Conservation (phyloP, 2,888 invertebrate genomes). For the Stomorhina lunata region DNA sequence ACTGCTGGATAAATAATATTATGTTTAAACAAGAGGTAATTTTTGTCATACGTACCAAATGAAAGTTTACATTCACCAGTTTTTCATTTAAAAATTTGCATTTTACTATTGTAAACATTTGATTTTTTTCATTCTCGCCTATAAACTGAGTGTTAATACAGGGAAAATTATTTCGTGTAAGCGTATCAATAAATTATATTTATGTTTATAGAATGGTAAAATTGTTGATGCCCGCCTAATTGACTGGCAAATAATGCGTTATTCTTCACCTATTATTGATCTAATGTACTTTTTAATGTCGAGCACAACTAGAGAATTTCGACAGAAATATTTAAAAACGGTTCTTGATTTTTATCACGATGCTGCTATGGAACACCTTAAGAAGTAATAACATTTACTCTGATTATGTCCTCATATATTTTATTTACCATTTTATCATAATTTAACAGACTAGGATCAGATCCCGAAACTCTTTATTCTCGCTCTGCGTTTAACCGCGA, state of each 20-base stretch:
- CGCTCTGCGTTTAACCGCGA: conserved; percentile 71
- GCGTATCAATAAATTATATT: neutral
- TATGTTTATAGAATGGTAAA: conserved; percentile 61
- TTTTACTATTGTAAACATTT: too few species aligned
- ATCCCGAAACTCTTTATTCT: conserved; percentile 70
- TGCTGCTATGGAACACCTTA: conserved; percentile 69
- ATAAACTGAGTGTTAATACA: too few species aligned
- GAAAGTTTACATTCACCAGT: too few species aligned
- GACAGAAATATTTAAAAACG: conserved; percentile 69
- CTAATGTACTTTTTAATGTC: conserved; percentile 75
- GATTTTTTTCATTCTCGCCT: too few species aligned
- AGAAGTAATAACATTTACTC: conserved; percentile 66
- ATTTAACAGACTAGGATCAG: conserved; percentile 71
- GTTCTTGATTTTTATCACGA: conserved; percentile 73
- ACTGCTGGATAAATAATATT: conserved; percentile 79
- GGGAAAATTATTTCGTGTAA: too few species aligned
- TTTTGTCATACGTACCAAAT: too few species aligned
- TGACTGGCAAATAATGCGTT: conserved; percentile 77
- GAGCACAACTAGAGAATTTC: conserved; percentile 72
- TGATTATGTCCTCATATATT: neutral
- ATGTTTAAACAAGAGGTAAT: conserved; percentile 70
- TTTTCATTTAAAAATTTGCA: too few species aligned
- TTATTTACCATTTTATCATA: neutral
- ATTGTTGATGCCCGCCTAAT: conserved; percentile 71
- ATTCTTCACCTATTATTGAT: conserved; percentile 76